Evolutionary conservation across 2,797 vertebrate genomes (phyloP), one percentile per base, ranked within the genome.

Genomic region (Loris lydekkerianus): DNA sequence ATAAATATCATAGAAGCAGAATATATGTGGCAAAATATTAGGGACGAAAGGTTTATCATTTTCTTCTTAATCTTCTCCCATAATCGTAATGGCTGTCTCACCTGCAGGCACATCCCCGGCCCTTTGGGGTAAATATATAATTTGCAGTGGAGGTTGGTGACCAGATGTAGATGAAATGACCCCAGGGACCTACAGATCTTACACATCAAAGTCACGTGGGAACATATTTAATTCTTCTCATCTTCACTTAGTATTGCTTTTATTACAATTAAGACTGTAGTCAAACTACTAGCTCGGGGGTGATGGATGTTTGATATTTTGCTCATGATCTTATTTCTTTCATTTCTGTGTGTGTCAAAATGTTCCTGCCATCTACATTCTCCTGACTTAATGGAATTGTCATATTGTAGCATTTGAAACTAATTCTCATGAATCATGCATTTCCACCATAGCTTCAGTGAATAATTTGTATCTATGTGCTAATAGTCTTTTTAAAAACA

Each of bases 131-230:
- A 49, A 69, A 90, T 93, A 89, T 96, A 77, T 96, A 86, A 96
- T 92, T 97, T 83, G 83, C 58, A 29, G 97, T 86, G 81, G 17
- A 94, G 60, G 92, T 96, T 93, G 72, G 94, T 94, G 46, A 87
- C 93, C 65, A 73, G 70, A 86, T 89, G 92, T 21, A 43, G 97
- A 53, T 23, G 89, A 97, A 97, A 92, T 37, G 78, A 46, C 73
- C 75, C 29, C 29, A 86, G 95, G 84, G 46, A 90, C 89, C 96
- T 89, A 78, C 1, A 43, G 18, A 7, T 11, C 20, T 81, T 94
- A 72, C 78, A 80, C 40, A 94, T 93, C 92, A 89, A 98, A 70
- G 76, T 58, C 73, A 95, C 96, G 5, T 21, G 73, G 83, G 88
- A 86, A 80, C 15, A 34, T 0, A 46, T 96, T 96, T 94, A 96